phyloP scores from a whole-genome alignment of 2,113 vertebrate species.

The Nycticebus coucang region DNA sequence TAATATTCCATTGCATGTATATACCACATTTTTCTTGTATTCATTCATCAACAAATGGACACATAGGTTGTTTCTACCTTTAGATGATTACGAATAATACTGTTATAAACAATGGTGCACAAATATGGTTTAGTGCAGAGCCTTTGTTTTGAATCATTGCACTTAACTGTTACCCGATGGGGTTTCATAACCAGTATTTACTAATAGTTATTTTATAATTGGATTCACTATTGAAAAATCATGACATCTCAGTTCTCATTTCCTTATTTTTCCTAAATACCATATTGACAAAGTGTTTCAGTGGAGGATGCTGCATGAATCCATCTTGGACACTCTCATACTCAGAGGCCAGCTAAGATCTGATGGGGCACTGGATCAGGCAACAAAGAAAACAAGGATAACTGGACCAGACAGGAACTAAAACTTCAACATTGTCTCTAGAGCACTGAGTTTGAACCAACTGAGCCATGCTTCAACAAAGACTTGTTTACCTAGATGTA shows the following conservation, averaged over 20 bases:
- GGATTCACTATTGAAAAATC: neutral
- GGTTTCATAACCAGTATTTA: neutral
- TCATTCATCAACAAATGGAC: neutral
- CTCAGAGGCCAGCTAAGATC: neutral
- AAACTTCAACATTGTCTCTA: neutral
- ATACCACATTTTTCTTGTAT: neutral
- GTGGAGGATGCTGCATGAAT: neutral
- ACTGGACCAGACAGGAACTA: neutral
- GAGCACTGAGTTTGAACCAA: neutral
- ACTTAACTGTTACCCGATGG: neutral
- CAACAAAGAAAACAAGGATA: neutral
- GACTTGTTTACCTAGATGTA: neutral
- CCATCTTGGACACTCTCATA: neutral
- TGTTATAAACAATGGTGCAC: neutral
- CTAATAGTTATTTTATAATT: neutral
- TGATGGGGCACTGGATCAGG: neutral
- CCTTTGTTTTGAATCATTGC: neutral
- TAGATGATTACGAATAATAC: neutral
- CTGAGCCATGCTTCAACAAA: neutral
- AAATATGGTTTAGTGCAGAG: neutral
- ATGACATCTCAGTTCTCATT: neutral
- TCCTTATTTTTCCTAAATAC: constrained; percentile 1
- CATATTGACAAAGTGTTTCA: neutral
- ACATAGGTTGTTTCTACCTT: neutral
- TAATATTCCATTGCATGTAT: neutral